These are phyloP conservation scores for Eucidaris tribuloides DNA, from an alignment of 35 echinoderm and acorn worm species.

Conservation along the genomic window DNA sequence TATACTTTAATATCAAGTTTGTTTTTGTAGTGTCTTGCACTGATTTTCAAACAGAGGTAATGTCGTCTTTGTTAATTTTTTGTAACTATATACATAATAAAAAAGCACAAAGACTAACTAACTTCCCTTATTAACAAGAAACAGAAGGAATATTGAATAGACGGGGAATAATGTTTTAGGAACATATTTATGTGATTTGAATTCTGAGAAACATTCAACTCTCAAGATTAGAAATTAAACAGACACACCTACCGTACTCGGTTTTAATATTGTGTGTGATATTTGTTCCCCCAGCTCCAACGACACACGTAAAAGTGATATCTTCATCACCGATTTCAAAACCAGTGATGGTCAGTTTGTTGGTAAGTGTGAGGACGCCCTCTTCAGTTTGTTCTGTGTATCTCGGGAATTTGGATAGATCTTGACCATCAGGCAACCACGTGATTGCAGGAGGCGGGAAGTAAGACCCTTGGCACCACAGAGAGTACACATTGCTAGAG, in stretches of 20 bases:
- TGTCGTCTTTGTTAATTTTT: no score
- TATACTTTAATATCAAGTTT: no score
- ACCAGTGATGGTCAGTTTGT: not conserved
- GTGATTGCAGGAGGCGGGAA: not conserved
- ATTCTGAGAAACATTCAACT: no score
- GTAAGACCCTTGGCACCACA: not conserved
- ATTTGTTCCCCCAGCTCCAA: not conserved
- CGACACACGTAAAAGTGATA: not conserved
- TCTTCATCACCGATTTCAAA: not conserved
- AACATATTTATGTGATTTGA: no score
- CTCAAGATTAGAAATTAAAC: no score
- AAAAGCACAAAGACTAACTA: no score
- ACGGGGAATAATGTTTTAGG: no score
- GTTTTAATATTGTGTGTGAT: not conserved
- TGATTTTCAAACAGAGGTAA: no score
- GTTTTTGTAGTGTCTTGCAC: no score
- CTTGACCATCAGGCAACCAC: slow-evolving; percentile 10
- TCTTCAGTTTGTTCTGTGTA: not conserved
- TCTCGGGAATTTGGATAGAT: not conserved
- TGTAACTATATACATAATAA: no score
- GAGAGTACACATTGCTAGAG: not conserved
- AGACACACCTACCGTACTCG: not conserved
- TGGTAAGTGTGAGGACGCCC: not conserved
- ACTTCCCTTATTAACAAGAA: no score
- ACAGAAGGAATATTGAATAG: no score